Evolutionary conservation across 1,140 invertebrate species (phyloP), one percentile per base, ranked within the genome.

Genomic region (Caenorhabditis inopinata): DNA sequence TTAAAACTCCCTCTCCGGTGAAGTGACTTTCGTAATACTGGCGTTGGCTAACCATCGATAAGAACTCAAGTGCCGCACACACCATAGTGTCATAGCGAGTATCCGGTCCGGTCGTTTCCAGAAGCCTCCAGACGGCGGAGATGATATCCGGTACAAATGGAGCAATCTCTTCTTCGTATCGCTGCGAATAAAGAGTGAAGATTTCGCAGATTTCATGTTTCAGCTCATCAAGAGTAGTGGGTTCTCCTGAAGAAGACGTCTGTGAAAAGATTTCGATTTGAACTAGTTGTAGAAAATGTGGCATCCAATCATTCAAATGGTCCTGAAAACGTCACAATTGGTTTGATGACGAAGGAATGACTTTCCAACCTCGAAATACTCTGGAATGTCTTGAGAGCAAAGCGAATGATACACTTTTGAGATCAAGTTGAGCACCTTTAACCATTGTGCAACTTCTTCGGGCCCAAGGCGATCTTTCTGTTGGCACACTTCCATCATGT

Each of bases 131-230:
- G 73, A 97, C 93, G 47, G 93, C 93, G 0, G 93, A 94, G 2
- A 98, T 95, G 91, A 98, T 98, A 38, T 91, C 91, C 4, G 93
- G 93, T 48, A 97, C 91, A 89, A 93, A 95, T 12, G 92, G 92
- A 46, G 92, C 91, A 89, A 98, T 98, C 87, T 98, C 96, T 90
- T 98, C 96, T 89, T 96, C 94, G 87, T 99, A 99, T 89, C 97
- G 97, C 83, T 95, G 93, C 0, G 96, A 96, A 90, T 97, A 98
- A 29, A 99, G 90, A 1, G 93, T 92, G 18, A 96, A 92, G 88
- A 96, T 97, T 87, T 96, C 95, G 89, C 96, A 98, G n/a, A 98
- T 93, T 91, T 98, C 95, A 0, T 95, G 47, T 38, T 74, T 73
- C 2, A 77, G 14, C 35, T 68, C 29, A 48, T 80, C 68, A 25